A percentile compares a stretch with the other conserved stretches of the same genome.
Conservation (phyloP, 2,113 vertebrate genomes). For the Colossoma macropomum region DNA sequence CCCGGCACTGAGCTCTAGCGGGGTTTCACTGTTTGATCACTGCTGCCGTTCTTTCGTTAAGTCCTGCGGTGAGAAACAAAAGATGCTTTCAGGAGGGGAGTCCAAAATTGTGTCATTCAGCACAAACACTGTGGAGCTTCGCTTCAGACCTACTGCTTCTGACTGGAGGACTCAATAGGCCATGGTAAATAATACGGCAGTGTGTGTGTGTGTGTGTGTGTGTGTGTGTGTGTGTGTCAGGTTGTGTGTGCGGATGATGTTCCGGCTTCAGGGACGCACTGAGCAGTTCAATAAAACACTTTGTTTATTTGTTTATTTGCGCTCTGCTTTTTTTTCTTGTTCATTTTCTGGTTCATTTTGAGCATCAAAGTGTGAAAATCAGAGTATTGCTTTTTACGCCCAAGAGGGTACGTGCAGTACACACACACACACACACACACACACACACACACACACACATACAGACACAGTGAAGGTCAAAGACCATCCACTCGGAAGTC, state of each 20-base stretch:
- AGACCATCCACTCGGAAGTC: background rate
- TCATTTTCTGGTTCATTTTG: slow-evolving; percentile 1
- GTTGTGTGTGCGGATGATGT: slow-evolving; percentile 6
- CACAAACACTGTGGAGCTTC: too few relatives aligned
- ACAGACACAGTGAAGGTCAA: background rate
- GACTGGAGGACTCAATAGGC: background rate
- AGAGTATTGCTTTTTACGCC: background rate
- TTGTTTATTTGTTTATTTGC: background rate
- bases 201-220: slow-evolving; percentile 31
- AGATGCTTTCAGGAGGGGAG: background rate
- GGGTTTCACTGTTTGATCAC: too few relatives aligned
- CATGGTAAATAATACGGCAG: background rate
- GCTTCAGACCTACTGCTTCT: background rate
- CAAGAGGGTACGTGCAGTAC: background rate
- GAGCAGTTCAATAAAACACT: slow-evolving; percentile 39
- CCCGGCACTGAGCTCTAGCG: too few relatives aligned
- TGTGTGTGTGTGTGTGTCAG: slow-evolving; percentile 22
- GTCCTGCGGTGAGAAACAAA: too few relatives aligned
- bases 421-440: background rate
- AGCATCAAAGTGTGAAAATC: slow-evolving; percentile 5
- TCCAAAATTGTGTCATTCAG: too few relatives aligned
- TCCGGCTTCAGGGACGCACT: background rate
- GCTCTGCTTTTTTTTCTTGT: background rate
- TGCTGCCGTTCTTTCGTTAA: too few relatives aligned
- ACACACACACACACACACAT: background rate